phyloP scores from a whole-genome alignment of 2,888 invertebrate species.

The Margaritifera margaritifera region DNA sequence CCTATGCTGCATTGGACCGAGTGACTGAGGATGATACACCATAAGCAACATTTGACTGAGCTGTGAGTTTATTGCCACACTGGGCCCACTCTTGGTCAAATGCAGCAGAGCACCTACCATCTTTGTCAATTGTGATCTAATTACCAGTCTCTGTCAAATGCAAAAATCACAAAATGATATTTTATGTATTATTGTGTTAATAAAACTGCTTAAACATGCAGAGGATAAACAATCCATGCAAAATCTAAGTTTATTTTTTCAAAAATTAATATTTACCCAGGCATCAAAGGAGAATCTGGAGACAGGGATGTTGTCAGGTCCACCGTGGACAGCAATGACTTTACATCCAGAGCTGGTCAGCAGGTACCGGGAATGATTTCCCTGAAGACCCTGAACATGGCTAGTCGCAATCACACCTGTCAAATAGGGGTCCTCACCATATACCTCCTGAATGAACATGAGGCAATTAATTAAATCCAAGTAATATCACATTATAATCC shows the following conservation, averaged over 20 bases:
- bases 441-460: slow-evolving; percentile 62
- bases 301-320: slow-evolving; percentile 66
- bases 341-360: slow-evolving; percentile 69
- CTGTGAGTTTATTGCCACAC: too few species aligned
- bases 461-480: too few species aligned
- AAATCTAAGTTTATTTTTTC: too few species aligned
- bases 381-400: slow-evolving; percentile 69
- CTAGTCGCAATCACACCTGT: slow-evolving; percentile 54
- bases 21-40: too few species aligned
- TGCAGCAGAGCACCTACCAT: too few species aligned
- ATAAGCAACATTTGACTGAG: too few species aligned
- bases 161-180: neutral
- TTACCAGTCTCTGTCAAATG: too few species aligned
- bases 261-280: slow-evolving; percentile 33
- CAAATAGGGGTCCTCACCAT: slow-evolving; percentile 70
- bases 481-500: too few species aligned
- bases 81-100: too few species aligned
- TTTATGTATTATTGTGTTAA: neutral
- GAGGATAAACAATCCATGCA: too few species aligned
- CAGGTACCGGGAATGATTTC: slow-evolving; percentile 61
- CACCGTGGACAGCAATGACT: slow-evolving; percentile 67
- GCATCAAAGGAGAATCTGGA: slow-evolving; percentile 59
- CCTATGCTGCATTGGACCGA: too few species aligned
- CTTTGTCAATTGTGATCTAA: neutral
- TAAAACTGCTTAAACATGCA: too few species aligned